A percentile compares a stretch with the other conserved stretches of the same genome.
Evolutionary conservation across 2,113 vertebrate genomes (phyloP).

Genomic region (Australoheros scitulus): DNA sequence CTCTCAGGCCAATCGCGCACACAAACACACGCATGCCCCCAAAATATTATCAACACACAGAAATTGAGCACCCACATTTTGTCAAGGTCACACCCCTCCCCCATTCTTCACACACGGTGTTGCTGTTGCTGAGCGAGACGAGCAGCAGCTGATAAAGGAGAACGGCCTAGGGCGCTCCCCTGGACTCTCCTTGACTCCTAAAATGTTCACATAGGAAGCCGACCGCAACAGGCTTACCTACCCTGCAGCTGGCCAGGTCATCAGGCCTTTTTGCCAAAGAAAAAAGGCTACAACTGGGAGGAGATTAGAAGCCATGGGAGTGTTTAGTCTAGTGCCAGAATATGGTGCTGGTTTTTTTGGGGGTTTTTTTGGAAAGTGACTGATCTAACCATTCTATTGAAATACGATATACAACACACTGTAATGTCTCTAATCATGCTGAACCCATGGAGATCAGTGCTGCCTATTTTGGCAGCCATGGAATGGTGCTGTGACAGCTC

Average conservation of each 20-base stretch:
- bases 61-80: neutral
- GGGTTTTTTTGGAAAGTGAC: neutral
- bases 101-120: conserved; percentile 19
- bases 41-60: neutral
- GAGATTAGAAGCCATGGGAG: conserved; percentile 31
- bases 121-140: conserved; percentile 45
- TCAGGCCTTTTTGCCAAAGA: conserved; percentile 15
- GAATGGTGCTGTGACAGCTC: neutral
- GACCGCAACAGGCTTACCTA: conserved; percentile 46
- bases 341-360: neutral
- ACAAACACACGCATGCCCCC: neutral
- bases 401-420: neutral
- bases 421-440: neutral
- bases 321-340: conserved; percentile 9
- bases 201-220: conserved; percentile 41
- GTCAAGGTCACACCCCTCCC: conserved; percentile 52
- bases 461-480: neutral
- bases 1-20: neutral
- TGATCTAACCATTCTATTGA: neutral
- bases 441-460: neutral
- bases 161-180: conserved; percentile 54
- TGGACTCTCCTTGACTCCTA: conserved; percentile 67
- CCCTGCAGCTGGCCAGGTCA: conserved; percentile 22
- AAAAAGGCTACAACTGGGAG: conserved; percentile 23
- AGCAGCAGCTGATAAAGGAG: conserved; percentile 57